These are phyloP conservation scores for Acanthococcus lagerstroemiae DNA, from an alignment of 2,888 invertebrate genomes.

Conservation along the genomic window DNA sequence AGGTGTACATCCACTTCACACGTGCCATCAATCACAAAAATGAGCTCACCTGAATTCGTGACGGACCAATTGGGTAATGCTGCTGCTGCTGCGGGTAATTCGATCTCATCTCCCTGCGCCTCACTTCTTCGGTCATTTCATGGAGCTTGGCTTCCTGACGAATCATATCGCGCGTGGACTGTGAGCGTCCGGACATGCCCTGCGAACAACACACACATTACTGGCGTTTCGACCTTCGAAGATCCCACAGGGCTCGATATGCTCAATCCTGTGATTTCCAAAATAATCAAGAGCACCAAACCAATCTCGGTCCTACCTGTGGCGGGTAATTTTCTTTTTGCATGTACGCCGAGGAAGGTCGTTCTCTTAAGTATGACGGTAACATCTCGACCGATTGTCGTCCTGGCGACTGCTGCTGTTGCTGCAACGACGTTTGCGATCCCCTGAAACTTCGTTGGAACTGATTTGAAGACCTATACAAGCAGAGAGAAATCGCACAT, in stretches of 20 bases:
- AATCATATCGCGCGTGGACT: constrained; percentile 46
- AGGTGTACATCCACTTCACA: too few relatives aligned
- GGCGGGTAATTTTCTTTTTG: constrained; percentile 35
- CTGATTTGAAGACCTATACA: constrained; percentile 41
- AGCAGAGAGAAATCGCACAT: background rate
- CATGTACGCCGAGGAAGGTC: constrained; percentile 51
- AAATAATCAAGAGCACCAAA: background rate
- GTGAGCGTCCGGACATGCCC: constrained; percentile 42
- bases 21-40: too few relatives aligned
- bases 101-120: constrained; percentile 43
- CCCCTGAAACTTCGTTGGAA: constrained; percentile 41
- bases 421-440: constrained; percentile 40
- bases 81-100: constrained; percentile 32
- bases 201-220: constrained; percentile 13
- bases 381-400: constrained; percentile 30
- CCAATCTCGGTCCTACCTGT: constrained; percentile 19
- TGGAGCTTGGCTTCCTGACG: constrained; percentile 51
- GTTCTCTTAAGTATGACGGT: constrained; percentile 41
- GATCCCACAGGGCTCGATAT: too few relatives aligned
- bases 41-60: constrained; percentile 26
- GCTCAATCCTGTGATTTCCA: background rate
- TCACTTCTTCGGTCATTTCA: constrained; percentile 72
- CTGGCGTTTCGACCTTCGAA: background rate
- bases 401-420: constrained; percentile 34
- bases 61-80: constrained; percentile 31